Evolutionary conservation across 2,113 vertebrate genomes (phyloP).

Genomic region (Arothron firmamentum): DNA sequence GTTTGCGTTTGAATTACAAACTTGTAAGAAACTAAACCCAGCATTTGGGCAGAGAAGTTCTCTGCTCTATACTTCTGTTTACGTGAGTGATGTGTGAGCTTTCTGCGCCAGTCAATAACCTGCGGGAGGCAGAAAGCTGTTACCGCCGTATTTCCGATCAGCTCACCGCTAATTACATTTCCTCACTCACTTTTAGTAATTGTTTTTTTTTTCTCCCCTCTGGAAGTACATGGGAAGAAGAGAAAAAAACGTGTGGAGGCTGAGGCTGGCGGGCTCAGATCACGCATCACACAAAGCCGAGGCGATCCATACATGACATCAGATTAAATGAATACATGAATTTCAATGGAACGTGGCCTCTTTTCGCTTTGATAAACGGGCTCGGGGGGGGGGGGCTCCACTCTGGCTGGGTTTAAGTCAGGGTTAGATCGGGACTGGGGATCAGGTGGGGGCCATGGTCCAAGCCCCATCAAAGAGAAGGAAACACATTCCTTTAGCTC

Average conservation of each 20-base stretch:
- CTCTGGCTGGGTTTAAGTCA: constrained; percentile 14
- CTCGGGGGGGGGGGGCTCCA: constrained; percentile 15
- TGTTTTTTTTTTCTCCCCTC: constrained; percentile 19
- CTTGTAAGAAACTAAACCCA: constrained; percentile 38
- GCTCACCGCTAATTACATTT: constrained; percentile 66
- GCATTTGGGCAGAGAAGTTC: constrained; percentile 20
- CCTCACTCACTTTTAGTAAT: constrained; percentile 69
- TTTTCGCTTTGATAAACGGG: constrained; percentile 48
- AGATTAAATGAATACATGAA: constrained; percentile 76
- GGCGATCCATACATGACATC: constrained; percentile 74
- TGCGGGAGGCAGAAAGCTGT: constrained; percentile 16
- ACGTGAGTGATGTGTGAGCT: too few species aligned
- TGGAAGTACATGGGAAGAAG: not conserved
- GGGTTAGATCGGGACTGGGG: not conserved
- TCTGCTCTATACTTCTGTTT: not conserved
- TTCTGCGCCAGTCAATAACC: constrained; percentile 45
- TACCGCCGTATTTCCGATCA: constrained; percentile 34
- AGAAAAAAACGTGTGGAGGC: constrained; percentile 3
- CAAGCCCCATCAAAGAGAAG: not conserved
- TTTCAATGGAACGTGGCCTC: constrained; percentile 57
- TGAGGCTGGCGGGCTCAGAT: constrained; percentile 11
- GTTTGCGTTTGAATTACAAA: constrained; percentile 37
- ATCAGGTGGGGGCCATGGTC: not conserved
- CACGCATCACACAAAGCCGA: constrained; percentile 26
- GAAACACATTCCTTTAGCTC: not conserved